Evolutionary conservation across 2,888 invertebrate genomes (phyloP), one percentile per base, ranked within the genome.

Genomic region (Scaeva pyrastri): DNA sequence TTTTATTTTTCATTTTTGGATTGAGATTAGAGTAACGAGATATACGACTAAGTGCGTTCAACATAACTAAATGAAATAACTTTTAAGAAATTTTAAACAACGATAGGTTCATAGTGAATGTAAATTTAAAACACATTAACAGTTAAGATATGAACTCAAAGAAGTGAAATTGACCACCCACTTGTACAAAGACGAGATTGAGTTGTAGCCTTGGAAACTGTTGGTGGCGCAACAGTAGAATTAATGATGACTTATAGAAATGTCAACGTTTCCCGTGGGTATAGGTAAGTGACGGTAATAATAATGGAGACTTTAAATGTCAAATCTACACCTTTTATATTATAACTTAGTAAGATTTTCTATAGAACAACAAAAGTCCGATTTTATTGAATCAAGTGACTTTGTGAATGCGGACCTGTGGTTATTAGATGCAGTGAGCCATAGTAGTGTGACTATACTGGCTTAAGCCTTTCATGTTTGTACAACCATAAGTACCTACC

Each of bases 391-490:
- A 21, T n/a, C 0, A 60, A 14, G 3, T 21, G 7, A 11, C 10
- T 43, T 41, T 23, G 21, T 10, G 45, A 52, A 68, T 52, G 10
- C 68, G 52, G 50, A 19, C 39, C 14, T 68, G 68, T 16, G 1
- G 11, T 23, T 58, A 26, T 26, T 3, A n/a, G 21, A 41, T 3
- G n/a, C 64, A 45, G 6, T 26, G 12, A 41, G 41, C 31, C 41
- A 41, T 21, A 21, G 21, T 41, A 60, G 39, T 60, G 8, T 41
- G 60, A 60, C 39, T 31, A 7, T 41, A 41, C 12, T 39, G 19
- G 39, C 41, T 66, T 45, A 64, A 31, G 16, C 45, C 31, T 19
- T 43, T 66, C 48, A 19, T 66, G 64, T 64, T 64, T 45, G 23
- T 14, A 64, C 64, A 64, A 48, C 19, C 3, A 26, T 45, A 64